Base-by-base conservation (phyloP, 2,113 vertebrate genomes). In the Clarias gariepinus region DNA sequence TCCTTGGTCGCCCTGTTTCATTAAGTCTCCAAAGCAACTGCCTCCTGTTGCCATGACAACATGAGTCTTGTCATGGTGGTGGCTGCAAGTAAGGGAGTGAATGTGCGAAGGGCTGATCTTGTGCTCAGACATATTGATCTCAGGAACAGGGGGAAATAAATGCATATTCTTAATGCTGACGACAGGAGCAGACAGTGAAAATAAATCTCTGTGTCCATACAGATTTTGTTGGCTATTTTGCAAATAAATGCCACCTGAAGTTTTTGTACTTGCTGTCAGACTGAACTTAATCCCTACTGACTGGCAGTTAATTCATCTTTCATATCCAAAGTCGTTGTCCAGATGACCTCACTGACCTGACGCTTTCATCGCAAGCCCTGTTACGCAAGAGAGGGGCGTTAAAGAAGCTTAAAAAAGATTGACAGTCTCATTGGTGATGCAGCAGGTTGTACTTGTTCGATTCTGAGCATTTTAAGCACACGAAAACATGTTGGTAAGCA, bases 1-100 rank as follows among this genome's bases (percentile, higher is more conserved):
- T 90, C 78, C 86, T 82, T 79, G 71, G 83, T 85, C 83, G 84
- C 83, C 74, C 80, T 66, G 84, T 66, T 85, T 88, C 88, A 85
- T 86, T 66, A 88, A 83, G 86, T 89, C 88, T 89, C 90, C 86
- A 18, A 53, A 86, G 90, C 86, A 90, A 90, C 88, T 73, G 90
- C 84, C 88, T 89, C 84, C 73, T 83, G 68, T 90, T 25, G 33
- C 86, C 85, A 89, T 88, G 88, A 87, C 86, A 90, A 90, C 90
- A 73, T 41, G 71, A 86, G 57, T 74, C 83, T 85, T 36, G 83
- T 87, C 89, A 87, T 77, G 58, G 55, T 25, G 52, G 41, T 84
- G 69, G 36, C 88, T 79, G 81, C 57, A 66, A 74, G 74, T 83
- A 83, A 57, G 69, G 84, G 63, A 68, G 60, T 19, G 77, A 61